Evolutionary conservation across 1,140 invertebrate genomes (phyloP), one percentile per base, ranked within the genome.

Genomic region (Bombus terrestris): DNA sequence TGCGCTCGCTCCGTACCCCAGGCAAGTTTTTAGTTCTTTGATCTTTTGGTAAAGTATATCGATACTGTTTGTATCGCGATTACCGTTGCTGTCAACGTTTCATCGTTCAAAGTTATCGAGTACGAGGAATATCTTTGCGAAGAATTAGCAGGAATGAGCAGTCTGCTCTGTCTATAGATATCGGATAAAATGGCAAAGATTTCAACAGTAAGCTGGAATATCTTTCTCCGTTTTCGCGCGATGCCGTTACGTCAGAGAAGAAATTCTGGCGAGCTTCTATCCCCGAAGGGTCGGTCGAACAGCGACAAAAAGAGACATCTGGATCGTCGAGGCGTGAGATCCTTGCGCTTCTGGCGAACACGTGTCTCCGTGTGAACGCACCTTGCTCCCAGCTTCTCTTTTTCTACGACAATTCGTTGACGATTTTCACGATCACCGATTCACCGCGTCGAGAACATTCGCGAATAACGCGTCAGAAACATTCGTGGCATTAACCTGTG

Each of bases 261-360:
- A 72, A 72, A 18, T 41, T 41, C 37, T 6, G 28, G 22, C 47
- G 37, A 9, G 10, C 4, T 57, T 83, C 74, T 75, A 73, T 59
- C 15, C 25, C 13, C 53, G 41, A 10, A 10, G 37, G 5, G 6
- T 1, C 10, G 5, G 6, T 1, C 10, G 59, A 62, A n/a, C 32
- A n/a, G 3, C n/a, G 3, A 18, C 9, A 72, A 41, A 62, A 85
- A 85, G 35, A 0, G 47, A 53, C 25, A 86, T 59, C 83, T 87
- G 87, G 74, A 82, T 86, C 64, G 41, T 39, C 83, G 59, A 77
- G 59, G 69, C 83, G 87, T 86, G 79, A 79, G 88, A 89, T 86
- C 68, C 72, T 62, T 3, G 41, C 75, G 77, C 72, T 89, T 71
- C 57, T 89, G 88, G 64, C 79, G 69, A 72, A 69, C 88, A 89